A percentile compares a stretch with the other conserved stretches of the same genome.
Evolutionary conservation across 2,113 vertebrate genomes (phyloP).

Genomic region (Myrmecophaga tridactyla): DNA sequence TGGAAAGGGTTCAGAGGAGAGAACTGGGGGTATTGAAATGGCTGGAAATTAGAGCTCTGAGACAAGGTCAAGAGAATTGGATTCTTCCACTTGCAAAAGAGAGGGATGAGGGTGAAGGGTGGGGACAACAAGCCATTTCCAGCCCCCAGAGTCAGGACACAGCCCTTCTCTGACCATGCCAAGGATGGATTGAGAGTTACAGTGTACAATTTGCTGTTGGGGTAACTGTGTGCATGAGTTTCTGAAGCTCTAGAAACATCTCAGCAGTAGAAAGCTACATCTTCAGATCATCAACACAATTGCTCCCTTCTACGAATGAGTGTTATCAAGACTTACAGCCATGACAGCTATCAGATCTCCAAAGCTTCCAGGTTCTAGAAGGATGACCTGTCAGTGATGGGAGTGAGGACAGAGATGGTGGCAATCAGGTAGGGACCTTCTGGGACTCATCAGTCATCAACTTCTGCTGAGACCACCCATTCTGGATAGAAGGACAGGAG

Average conservation of each 20-base stretch:
- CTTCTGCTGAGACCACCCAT: not conserved
- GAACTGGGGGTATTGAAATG: conserved; percentile 53
- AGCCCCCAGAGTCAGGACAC: not conserved
- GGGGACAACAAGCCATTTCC: not conserved
- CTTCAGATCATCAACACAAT: not conserved
- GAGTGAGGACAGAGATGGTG: not conserved
- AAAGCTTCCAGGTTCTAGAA: not conserved
- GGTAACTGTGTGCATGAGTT: not conserved
- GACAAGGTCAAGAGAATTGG: conserved; percentile 23
- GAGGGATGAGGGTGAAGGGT: not conserved
- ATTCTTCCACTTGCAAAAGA: not conserved
- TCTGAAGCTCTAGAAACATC: not conserved
- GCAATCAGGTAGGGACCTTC: not conserved
- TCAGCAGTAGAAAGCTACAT: not conserved
- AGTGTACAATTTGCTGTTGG: not conserved
- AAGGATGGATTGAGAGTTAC: not conserved
- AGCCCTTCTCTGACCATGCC: not conserved
- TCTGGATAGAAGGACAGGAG: not conserved
- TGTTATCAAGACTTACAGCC: not conserved
- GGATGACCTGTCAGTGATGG: no score
- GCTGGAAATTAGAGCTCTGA: not conserved
- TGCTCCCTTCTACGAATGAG: not conserved
- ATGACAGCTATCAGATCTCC: not conserved
- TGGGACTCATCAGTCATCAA: not conserved
- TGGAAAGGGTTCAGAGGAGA: conserved; percentile 51